Evolutionary conservation across 2,113 vertebrate species (phyloP).

Genomic region (Pelvicachromis taeniatus): DNA sequence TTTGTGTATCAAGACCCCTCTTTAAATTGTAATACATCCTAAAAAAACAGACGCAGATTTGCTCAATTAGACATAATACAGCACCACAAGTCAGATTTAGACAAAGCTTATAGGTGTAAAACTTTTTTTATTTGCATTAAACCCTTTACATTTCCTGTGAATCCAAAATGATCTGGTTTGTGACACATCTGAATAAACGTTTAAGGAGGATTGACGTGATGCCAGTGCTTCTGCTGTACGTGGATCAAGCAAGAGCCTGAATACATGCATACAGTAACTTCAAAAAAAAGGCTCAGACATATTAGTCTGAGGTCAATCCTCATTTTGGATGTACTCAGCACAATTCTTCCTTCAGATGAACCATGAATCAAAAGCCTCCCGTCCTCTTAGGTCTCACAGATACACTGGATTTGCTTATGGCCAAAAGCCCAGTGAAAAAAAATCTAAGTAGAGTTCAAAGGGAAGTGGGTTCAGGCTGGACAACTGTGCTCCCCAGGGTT

Average conservation of each 20-base stretch:
- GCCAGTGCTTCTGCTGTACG: background rate
- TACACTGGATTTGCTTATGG: slow-evolving; percentile 20
- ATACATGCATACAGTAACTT: slow-evolving; percentile 15
- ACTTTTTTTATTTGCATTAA: background rate
- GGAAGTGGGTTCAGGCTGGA: slow-evolving; percentile 11
- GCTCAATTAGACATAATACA: background rate
- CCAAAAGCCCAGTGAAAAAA: background rate
- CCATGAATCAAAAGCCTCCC: slow-evolving; percentile 30
- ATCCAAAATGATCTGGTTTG: background rate
- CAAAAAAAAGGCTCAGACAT: background rate
- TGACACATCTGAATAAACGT: background rate
- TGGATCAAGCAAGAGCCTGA: slow-evolving; percentile 6
- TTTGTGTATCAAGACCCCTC: background rate
- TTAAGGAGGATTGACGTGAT: background rate
- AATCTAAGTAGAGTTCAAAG: slow-evolving; percentile 56
- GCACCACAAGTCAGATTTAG: background rate
- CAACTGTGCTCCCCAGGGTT: background rate
- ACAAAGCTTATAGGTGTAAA: background rate
- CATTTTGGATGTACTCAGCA: background rate
- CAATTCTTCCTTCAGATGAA: slow-evolving; percentile 56
- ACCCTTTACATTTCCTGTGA: background rate
- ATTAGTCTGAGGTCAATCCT: slow-evolving; percentile 10
- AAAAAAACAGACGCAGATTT: background rate
- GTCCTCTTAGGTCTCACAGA: slow-evolving; percentile 8
- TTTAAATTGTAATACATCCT: background rate